Evolutionary conservation across 1,140 invertebrate genomes (phyloP).

Genomic region (Wasmannia auropunctata): DNA sequence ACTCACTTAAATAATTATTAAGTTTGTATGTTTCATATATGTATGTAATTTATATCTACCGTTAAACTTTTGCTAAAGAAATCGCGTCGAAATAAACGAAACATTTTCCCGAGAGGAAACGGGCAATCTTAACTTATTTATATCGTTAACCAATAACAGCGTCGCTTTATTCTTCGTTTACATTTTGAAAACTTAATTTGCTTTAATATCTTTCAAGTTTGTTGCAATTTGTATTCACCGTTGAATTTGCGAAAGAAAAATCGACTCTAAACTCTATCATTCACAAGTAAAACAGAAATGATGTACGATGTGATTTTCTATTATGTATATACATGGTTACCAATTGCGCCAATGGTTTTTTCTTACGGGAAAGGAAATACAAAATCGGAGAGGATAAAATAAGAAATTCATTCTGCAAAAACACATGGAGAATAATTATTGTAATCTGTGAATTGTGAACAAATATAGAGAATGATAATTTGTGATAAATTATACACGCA

Average conservation of each 20-base stretch:
- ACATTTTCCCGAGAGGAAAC: neutral
- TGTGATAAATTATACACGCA: slow-evolving; percentile 41
- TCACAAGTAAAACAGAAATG: neutral
- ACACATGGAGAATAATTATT: slow-evolving; percentile 59
- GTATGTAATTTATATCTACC: neutral
- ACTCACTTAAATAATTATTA: neutral
- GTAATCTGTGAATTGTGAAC: slow-evolving; percentile 46
- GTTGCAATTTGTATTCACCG: neutral
- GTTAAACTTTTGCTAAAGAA: neutral
- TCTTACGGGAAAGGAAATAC: neutral
- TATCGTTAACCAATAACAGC: neutral
- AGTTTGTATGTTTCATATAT: neutral
- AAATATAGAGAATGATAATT: slow-evolving; percentile 50
- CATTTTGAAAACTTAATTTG: neutral
- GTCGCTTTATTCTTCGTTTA: neutral
- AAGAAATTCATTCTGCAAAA: slow-evolving; percentile 34
- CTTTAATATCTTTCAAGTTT: slow-evolving; percentile 1
- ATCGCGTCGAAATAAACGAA: too few species aligned
- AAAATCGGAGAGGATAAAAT: neutral
- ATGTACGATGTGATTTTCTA: neutral
- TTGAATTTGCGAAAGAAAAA: neutral
- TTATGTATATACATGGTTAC: neutral
- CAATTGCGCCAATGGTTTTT: neutral
- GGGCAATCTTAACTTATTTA: neutral
- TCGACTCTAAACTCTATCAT: neutral